A percentile compares a stretch with the other conserved stretches of the same genome.
Conservation (phyloP, 2,797 vertebrate species). For the Scomberomorus guttatus region DNA sequence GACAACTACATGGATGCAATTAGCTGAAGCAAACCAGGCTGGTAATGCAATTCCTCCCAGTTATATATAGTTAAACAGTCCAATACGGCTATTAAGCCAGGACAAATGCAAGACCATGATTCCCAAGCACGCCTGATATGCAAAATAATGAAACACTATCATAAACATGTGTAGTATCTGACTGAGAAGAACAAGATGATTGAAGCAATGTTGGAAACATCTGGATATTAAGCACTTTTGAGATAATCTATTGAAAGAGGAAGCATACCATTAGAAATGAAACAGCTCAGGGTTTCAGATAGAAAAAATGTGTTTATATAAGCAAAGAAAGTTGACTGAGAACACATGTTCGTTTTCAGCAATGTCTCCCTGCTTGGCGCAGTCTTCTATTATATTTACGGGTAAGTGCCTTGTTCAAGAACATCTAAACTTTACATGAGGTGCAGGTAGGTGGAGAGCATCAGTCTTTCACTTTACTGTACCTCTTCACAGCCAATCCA, state of each 20-base stretch:
- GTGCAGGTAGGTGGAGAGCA: background rate
- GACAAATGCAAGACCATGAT: constrained; percentile 34
- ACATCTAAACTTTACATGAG: background rate
- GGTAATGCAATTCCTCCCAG: constrained; percentile 22
- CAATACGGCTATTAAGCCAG: constrained; percentile 20
- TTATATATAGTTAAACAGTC: constrained; percentile 42
- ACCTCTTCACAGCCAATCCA: background rate
- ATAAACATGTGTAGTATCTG: constrained; percentile 40
- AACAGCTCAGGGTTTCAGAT: constrained; percentile 42
- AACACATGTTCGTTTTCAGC: constrained; percentile 8
- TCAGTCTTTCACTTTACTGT: background rate
- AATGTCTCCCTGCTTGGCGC: background rate
- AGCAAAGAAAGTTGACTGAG: constrained; percentile 13
- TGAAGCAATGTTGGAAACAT: constrained; percentile 39
- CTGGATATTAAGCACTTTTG: constrained; percentile 43
- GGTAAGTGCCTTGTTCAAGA: background rate
- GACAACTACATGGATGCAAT: constrained; percentile 33
- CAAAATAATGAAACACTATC: constrained; percentile 52
- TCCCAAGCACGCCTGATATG: constrained; percentile 17
- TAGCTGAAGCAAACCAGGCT: constrained; percentile 27
- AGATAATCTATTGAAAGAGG: constrained; percentile 43
- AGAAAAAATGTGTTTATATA: constrained; percentile 18
- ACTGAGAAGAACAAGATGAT: background rate
- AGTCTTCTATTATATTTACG: background rate
- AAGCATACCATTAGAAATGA: constrained; percentile 46